Evolutionary conservation across 2,888 invertebrate genomes (phyloP).

Genomic region (Eustalomyia histrio): DNA sequence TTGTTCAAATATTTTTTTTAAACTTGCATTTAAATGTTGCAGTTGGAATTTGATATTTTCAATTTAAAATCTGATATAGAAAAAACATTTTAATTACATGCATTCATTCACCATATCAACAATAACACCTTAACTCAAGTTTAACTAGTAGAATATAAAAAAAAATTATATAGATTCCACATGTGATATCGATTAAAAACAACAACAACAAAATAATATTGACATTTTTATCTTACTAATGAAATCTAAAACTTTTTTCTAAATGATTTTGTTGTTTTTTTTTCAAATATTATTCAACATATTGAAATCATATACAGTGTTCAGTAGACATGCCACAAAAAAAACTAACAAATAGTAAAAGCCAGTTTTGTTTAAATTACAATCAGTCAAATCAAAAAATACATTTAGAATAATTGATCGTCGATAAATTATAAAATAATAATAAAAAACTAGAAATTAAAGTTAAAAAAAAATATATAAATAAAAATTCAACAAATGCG

Average conservation of each 20-base stretch:
- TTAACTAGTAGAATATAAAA: slow-evolving; percentile 39
- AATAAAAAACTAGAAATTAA: slow-evolving; percentile 25
- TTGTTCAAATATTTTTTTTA: too few species aligned
- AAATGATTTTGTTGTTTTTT: slow-evolving; percentile 46
- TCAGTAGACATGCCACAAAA: slow-evolving; percentile 29
- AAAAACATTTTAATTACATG: slow-evolving; percentile 48
- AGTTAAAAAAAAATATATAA: slow-evolving; percentile 27
- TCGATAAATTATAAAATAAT: slow-evolving; percentile 37
- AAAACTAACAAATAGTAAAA: slow-evolving; percentile 10
- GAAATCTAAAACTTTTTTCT: slow-evolving; percentile 57
- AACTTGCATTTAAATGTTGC: neutral
- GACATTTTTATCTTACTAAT: slow-evolving; percentile 53
- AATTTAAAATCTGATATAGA: slow-evolving; percentile 25
- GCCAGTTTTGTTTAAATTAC: slow-evolving; percentile 45
- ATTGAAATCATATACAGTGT: slow-evolving; percentile 28
- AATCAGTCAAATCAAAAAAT: slow-evolving; percentile 30
- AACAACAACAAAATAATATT: slow-evolving; percentile 40
- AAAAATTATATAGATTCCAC: slow-evolving; percentile 27
- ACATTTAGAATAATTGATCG: slow-evolving; percentile 55
- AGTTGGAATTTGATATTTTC: slow-evolving; percentile 20
- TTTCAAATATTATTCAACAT: slow-evolving; percentile 25
- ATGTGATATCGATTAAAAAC: slow-evolving; percentile 52
- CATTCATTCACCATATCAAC: slow-evolving; percentile 26
- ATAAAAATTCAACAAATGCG: neutral
- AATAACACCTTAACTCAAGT: slow-evolving; percentile 33